A percentile compares a stretch with the other conserved stretches of the same genome.
phyloP scores from a whole-genome alignment of 2,888 invertebrate species.

The Thera obeliscata region DNA sequence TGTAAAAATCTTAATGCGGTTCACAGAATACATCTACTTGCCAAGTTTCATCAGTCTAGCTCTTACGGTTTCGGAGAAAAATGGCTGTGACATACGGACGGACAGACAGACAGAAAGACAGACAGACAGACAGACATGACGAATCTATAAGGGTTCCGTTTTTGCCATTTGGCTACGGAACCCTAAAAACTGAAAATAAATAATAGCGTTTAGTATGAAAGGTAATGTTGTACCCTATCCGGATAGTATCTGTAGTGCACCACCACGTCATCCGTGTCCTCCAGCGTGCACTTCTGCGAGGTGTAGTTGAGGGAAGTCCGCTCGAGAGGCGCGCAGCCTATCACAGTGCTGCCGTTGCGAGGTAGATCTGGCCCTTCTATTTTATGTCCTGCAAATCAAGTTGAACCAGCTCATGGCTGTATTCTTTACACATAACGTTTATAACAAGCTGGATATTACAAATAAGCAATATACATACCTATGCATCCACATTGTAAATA shows the following conservation, averaged over 20 bases:
- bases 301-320: conserved; percentile 75
- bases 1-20: no score
- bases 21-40: no score
- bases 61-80: no score
- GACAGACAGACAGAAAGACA: no score
- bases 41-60: no score
- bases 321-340: conserved; percentile 71
- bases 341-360: conserved; percentile 65
- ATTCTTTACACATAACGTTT: background rate
- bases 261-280: conserved; percentile 74
- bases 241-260: conserved; percentile 79
- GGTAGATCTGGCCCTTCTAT: conserved; percentile 74
- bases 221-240: conserved; percentile 58
- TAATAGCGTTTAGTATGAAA: background rate
- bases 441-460: background rate
- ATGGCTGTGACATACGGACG: no score
- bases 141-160: no score
- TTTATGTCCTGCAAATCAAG: conserved; percentile 61
- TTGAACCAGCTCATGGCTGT: background rate
- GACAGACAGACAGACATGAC: no score
- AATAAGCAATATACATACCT: no score
- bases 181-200: no score
- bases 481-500: no score
- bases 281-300: conserved; percentile 64
- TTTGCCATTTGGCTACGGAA: no score